phyloP scores from a whole-genome alignment of 2,113 vertebrate genomes.

The Pterocles orientalis region DNA sequence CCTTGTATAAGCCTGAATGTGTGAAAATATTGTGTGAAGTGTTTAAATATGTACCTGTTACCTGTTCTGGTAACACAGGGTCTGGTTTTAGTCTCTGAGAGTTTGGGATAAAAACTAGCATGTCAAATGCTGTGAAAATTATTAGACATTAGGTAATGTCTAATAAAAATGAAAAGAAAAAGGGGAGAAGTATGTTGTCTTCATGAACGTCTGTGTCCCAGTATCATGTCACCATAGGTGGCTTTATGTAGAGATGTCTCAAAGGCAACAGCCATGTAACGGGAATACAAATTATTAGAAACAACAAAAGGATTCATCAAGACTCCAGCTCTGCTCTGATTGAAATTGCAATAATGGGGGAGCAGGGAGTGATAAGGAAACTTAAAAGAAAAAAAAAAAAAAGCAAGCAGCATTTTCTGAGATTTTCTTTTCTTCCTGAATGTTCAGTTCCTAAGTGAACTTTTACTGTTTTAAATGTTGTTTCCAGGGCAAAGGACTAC shows the following conservation, averaged over 20 bases:
- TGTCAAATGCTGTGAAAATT: not conserved
- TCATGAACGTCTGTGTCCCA: not conserved
- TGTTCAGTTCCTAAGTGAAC: not conserved
- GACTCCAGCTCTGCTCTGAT: not conserved
- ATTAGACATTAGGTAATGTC: not conserved
- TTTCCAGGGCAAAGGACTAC: slow-evolving; percentile 91
- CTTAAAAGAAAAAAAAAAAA: not conserved
- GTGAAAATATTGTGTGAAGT: not conserved
- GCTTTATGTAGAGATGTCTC: not conserved
- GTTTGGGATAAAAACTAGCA: not conserved
- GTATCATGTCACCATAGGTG: not conserved
- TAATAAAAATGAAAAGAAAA: not conserved
- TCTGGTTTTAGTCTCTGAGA: not conserved
- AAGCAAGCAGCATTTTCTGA: not conserved
- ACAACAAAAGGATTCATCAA: not conserved
- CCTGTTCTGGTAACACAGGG: not conserved
- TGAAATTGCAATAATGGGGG: not conserved
- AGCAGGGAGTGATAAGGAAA: not conserved
- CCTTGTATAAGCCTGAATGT: not conserved
- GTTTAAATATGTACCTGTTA: not conserved
- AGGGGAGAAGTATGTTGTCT: not conserved
- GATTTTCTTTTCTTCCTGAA: not conserved
- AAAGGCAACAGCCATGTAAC: not conserved
- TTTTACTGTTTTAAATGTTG: slow-evolving; percentile 49
- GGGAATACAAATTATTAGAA: not conserved